Evolutionary conservation across 2,797 vertebrate genomes (phyloP).

Genomic region (Arrhamphus sclerolepis): DNA sequence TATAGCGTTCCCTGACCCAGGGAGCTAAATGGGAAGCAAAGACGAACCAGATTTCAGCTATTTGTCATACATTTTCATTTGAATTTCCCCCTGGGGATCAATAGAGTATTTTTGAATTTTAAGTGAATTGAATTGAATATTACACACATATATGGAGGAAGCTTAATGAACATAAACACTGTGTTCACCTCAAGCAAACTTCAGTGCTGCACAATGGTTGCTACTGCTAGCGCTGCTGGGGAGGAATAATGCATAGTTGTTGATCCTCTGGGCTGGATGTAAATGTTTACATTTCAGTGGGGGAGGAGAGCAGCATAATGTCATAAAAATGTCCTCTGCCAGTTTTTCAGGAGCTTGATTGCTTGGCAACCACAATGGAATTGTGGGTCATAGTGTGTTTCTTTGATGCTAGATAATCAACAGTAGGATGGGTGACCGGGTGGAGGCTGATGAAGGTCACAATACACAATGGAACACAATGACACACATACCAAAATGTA

Average conservation of each 20-base stretch:
- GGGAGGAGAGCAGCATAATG: constrained; percentile 29
- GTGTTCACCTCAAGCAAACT: constrained; percentile 1
- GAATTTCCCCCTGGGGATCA: too few relatives aligned
- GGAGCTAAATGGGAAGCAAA: neutral
- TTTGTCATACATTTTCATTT: too few relatives aligned
- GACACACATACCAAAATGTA: constrained; percentile 60
- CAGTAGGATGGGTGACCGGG: constrained; percentile 45
- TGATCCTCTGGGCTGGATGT: constrained; percentile 26
- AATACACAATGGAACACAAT: constrained; percentile 60
- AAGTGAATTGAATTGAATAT: neutral
- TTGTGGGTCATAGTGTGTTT: constrained; percentile 52
- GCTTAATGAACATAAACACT: constrained; percentile 14
- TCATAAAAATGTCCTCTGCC: constrained; percentile 38
- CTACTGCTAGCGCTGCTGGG: constrained; percentile 34
- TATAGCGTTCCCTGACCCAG: neutral
- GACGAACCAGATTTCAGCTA: constrained; percentile 4
- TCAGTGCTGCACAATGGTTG: constrained; percentile 45
- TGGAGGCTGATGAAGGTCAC: constrained; percentile 38
- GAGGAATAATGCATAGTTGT: constrained; percentile 55
- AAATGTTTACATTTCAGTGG: constrained; percentile 44
- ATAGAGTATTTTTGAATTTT: too few relatives aligned
- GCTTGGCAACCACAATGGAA: constrained; percentile 57
- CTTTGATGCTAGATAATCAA: constrained; percentile 59
- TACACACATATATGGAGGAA: constrained; percentile 3
- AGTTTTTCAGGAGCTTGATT: constrained; percentile 42